phyloP scores from a whole-genome alignment of 23 tunicate genomes.

The Halocynthia roretzi region DNA sequence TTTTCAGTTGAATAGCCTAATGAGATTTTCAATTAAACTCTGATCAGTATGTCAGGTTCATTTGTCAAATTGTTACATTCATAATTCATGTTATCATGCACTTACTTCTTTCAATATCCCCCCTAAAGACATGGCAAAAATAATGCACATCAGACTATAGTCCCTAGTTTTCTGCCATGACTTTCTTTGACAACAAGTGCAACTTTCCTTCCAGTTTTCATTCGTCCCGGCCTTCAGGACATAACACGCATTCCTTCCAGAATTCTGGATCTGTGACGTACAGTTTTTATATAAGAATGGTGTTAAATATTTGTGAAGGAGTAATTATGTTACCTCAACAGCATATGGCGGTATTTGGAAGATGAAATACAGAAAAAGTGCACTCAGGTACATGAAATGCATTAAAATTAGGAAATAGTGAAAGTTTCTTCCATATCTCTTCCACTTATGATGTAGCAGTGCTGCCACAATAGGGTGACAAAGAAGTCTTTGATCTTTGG shows the following conservation, averaged over 20 bases:
- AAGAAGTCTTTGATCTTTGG: not conserved
- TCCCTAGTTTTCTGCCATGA: not conserved
- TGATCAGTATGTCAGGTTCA: too few relatives aligned
- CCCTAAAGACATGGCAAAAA: not conserved
- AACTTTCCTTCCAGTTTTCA: constrained; percentile 15
- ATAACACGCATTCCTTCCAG: constrained; percentile 19
- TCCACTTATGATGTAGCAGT: constrained; percentile 34
- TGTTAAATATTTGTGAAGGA: not conserved
- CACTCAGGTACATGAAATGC: constrained; percentile 7
- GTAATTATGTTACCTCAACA: constrained; percentile 11
- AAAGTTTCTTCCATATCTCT: constrained; percentile 27
- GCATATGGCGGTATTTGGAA: constrained; percentile 24
- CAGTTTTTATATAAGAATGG: not conserved
- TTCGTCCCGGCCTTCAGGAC: constrained; percentile 5
- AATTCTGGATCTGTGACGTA: constrained; percentile 9
- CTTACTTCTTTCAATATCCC: constrained; percentile 38
- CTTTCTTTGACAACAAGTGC: constrained; percentile 12
- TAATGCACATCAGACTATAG: not conserved
- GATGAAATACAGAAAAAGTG: constrained; percentile 17
- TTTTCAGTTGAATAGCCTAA: constrained; percentile 30
- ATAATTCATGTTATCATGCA: not conserved
- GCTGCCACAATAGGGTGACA: constrained; percentile 22
- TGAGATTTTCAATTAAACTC: too few relatives aligned
- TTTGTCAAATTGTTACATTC: too few relatives aligned
- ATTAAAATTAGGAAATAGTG: constrained; percentile 22